These are phyloP conservation scores for Eupeodes latifasciatus DNA, from an alignment of 2,888 invertebrate species.

Conservation along the genomic window DNA sequence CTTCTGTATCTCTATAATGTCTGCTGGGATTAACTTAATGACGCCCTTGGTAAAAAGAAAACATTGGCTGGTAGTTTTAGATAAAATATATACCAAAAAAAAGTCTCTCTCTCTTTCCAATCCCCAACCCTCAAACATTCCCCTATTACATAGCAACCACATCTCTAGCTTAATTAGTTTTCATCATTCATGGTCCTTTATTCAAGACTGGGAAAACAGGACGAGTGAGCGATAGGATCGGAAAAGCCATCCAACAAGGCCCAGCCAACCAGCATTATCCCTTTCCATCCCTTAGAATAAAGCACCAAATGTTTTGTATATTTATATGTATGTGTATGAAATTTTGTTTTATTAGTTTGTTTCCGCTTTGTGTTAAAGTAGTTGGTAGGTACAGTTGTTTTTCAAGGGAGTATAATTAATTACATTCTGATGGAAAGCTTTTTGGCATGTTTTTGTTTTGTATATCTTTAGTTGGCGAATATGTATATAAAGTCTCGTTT, in stretches of 20 bases:
- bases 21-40: constrained; percentile 9
- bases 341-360: constrained; percentile 20
- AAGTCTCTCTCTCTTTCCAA: not conserved
- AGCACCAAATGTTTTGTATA: constrained; percentile 50
- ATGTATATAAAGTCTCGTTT: not conserved
- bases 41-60: not conserved
- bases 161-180: constrained; percentile 67
- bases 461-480: constrained; percentile 21
- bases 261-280: constrained; percentile 12
- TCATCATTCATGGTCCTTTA: constrained; percentile 49
- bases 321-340: not conserved
- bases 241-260: not conserved
- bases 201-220: not conserved
- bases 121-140: not conserved
- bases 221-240: not conserved
- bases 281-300: not conserved
- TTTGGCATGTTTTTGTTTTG: constrained; percentile 1
- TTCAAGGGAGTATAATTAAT: constrained; percentile 59
- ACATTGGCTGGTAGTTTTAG: constrained; percentile 50
- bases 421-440: constrained; percentile 64
- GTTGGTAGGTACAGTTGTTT: constrained; percentile 6
- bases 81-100: constrained; percentile 39
- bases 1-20: not conserved
- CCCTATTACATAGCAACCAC: not conserved
- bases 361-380: not conserved